These are phyloP conservation scores for Odontocerum albicorne DNA, from an alignment of 2,888 invertebrate species.

Conservation along the genomic window DNA sequence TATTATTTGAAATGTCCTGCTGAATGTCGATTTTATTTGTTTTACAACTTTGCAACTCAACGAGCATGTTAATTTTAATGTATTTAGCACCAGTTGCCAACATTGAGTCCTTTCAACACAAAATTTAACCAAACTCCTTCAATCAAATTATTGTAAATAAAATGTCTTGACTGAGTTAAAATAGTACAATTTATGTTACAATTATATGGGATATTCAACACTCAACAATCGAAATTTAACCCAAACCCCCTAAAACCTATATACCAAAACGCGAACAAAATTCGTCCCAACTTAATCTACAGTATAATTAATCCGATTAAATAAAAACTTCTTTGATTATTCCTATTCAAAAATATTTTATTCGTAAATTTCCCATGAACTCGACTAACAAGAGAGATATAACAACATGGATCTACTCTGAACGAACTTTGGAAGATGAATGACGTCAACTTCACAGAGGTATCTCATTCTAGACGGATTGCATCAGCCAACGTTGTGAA, in stretches of 20 bases:
- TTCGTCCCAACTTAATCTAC: too few relatives aligned
- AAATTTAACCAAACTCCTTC: not conserved
- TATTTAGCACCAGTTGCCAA: not conserved
- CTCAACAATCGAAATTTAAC: too few relatives aligned
- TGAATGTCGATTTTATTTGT: not conserved
- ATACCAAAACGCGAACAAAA: too few relatives aligned
- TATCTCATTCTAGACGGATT: not conserved
- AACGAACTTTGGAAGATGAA: constrained; percentile 2
- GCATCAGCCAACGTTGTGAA: constrained; percentile 15
- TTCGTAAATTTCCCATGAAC: constrained; percentile 3
- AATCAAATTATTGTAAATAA: too few relatives aligned
- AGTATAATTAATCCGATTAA: too few relatives aligned
- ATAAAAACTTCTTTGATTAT: too few relatives aligned
- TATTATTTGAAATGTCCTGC: not conserved
- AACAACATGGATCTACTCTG: not conserved
- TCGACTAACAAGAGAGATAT: not conserved
- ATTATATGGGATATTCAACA: too few relatives aligned
- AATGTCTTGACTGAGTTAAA: too few relatives aligned
- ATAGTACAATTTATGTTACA: too few relatives aligned
- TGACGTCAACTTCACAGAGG: constrained; percentile 1
- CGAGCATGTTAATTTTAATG: constrained; percentile 18
- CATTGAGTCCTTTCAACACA: constrained; percentile 8
- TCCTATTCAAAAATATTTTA: too few relatives aligned
- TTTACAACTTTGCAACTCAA: constrained; percentile 4
- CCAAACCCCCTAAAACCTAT: too few relatives aligned